These are phyloP conservation scores for Catamblyrhynchus diadema DNA, from an alignment of 2,797 vertebrate species.

Conservation along the genomic window DNA sequence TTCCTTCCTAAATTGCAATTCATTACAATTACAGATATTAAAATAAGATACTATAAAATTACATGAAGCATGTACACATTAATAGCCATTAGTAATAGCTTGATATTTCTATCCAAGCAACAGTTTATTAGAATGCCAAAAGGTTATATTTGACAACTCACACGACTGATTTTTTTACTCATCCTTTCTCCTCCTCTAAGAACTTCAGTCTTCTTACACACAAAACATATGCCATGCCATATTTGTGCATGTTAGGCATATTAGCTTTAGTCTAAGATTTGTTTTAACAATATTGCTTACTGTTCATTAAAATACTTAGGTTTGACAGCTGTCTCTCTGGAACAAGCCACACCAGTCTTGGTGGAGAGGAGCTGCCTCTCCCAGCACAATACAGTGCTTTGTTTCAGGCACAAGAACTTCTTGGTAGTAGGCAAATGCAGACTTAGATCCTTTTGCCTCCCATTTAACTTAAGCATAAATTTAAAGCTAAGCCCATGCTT, in stretches of 20 bases:
- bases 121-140: slow-evolving; percentile 83
- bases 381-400: background rate
- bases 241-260: background rate
- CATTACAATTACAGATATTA: slow-evolving; percentile 97
- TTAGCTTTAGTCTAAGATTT: background rate
- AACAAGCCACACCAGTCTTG: background rate
- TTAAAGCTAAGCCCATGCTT: background rate
- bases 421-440: background rate
- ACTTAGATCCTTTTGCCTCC: background rate
- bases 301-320: background rate
- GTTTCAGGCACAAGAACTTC: background rate
- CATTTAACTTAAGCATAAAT: background rate
- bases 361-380: background rate
- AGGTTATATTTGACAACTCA: slow-evolving; percentile 84
- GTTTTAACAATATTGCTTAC: background rate
- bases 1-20: slow-evolving; percentile 98
- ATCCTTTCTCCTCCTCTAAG: slow-evolving; percentile 63
- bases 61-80: slow-evolving; percentile 95
- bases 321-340: background rate
- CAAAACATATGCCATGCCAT: background rate
- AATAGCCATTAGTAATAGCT: slow-evolving; percentile 85
- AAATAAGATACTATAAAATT: slow-evolving; percentile 93
- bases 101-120: slow-evolving; percentile 86
- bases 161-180: slow-evolving; percentile 78
- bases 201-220: slow-evolving; percentile 33